Conservation (phyloP, 1,140 invertebrate genomes). For the Aphelenchoides besseyi region DNA sequence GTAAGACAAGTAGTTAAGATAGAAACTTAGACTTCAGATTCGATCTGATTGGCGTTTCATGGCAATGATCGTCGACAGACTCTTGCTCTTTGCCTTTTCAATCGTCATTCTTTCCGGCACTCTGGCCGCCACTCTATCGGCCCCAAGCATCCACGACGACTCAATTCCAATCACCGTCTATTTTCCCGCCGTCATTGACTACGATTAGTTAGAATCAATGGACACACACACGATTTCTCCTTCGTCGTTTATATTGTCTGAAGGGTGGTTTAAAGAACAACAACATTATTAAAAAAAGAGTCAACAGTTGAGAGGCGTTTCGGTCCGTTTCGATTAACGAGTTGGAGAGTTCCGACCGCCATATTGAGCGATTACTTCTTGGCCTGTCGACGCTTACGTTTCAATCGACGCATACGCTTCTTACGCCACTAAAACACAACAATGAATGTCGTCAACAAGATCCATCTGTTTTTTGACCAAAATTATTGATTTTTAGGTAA, state of each 20-base stretch:
- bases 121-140: slow-evolving; percentile 87
- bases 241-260: too few relatives aligned
- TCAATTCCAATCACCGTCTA: slow-evolving; percentile 36
- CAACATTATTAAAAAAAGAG: too few relatives aligned
- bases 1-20: slow-evolving; percentile 17
- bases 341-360: neutral
- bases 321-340: too few relatives aligned
- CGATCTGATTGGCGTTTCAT: slow-evolving; percentile 99
- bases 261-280: too few relatives aligned
- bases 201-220: neutral
- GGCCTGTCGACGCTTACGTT: slow-evolving; percentile 19
- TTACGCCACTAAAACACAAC: slow-evolving; percentile 16
- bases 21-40: slow-evolving; percentile 69
- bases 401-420: slow-evolving; percentile 26
- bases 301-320: too few relatives aligned
- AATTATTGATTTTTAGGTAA: neutral
- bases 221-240: too few relatives aligned
- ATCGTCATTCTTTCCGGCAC: slow-evolving; percentile 86
- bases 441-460: too few relatives aligned
- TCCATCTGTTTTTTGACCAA: too few relatives aligned
- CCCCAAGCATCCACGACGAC: slow-evolving; percentile 68
- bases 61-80: slow-evolving; percentile 94
- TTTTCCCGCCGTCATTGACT: slow-evolving; percentile 9
- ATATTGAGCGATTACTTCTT: slow-evolving; percentile 15
- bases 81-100: slow-evolving; percentile 94